Conservation (phyloP, 2,888 invertebrate genomes). For the Euphydryas editha region DNA sequence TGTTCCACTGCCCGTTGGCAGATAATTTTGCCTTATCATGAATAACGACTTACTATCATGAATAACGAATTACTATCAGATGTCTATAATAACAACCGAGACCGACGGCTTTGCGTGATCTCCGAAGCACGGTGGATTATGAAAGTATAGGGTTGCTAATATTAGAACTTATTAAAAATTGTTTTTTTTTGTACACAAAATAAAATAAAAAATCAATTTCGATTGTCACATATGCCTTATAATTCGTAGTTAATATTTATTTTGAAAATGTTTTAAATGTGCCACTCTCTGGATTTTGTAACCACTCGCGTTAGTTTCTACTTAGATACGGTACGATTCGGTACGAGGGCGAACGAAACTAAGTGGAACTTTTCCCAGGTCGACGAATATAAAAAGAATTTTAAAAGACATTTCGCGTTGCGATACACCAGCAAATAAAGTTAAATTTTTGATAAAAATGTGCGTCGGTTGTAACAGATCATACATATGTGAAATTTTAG, state of each 20-base stretch:
- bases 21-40: no score
- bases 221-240: slow-evolving; percentile 41
- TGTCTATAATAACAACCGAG: no score
- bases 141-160: no score
- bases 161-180: no score
- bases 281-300: slow-evolving; percentile 68
- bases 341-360: slow-evolving; percentile 63
- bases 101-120: no score
- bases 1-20: no score
- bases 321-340: slow-evolving; percentile 65
- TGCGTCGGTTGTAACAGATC: not conserved
- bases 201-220: slow-evolving; percentile 34
- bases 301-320: slow-evolving; percentile 71
- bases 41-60: no score
- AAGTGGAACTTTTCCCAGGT: slow-evolving; percentile 78
- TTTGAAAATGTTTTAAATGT: slow-evolving; percentile 72
- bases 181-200: slow-evolving; percentile 8
- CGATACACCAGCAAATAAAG: slow-evolving; percentile 60
- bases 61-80: no score
- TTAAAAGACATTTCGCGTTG: slow-evolving; percentile 67
- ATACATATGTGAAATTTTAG: no score
- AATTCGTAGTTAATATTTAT: slow-evolving; percentile 59
- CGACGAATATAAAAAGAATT: slow-evolving; percentile 75
- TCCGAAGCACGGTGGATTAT: not conserved
- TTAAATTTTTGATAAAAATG: slow-evolving; percentile 8